Conservation (phyloP, 2,888 invertebrate species). For the Apamea crenata region DNA sequence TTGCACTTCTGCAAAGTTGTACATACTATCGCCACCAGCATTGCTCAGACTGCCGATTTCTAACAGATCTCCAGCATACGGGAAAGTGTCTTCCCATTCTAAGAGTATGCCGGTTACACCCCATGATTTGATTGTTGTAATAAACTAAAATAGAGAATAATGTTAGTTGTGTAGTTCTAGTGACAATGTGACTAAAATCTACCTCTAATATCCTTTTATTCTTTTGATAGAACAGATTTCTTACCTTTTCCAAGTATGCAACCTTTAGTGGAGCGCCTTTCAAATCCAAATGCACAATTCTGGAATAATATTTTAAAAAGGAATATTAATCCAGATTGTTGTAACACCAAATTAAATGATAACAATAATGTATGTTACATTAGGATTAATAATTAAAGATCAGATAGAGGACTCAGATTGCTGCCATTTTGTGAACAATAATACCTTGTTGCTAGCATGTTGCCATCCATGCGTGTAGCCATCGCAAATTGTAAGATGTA, state of each 20-base stretch:
- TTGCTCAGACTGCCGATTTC: constrained; percentile 90
- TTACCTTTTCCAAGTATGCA: constrained; percentile 88
- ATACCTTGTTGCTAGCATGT: not conserved
- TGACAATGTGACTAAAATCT: not conserved
- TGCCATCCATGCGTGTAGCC: not conserved
- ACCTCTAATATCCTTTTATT: not conserved
- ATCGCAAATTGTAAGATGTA: not conserved
- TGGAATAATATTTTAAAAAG: constrained; percentile 61
- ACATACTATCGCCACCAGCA: constrained; percentile 91
- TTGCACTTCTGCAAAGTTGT: constrained; percentile 92
- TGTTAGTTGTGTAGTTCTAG: not conserved
- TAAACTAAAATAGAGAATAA: constrained; percentile 65
- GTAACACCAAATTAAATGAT: not conserved
- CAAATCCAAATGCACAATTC: constrained; percentile 94
- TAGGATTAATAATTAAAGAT: not conserved
- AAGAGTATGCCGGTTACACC: constrained; percentile 95
- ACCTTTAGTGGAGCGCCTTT: constrained; percentile 96
- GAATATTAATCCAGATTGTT: not conserved
- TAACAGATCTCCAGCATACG: constrained; percentile 92
- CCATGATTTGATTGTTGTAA: constrained; percentile 86
- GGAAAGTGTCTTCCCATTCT: constrained; percentile 98
- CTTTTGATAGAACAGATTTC: constrained; percentile 13
- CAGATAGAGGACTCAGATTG: not conserved
- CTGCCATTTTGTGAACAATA: not conserved
- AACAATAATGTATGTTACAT: not conserved